These are phyloP conservation scores for Promerops cafer DNA, from an alignment of 2,113 vertebrate species.

Conservation along the genomic window DNA sequence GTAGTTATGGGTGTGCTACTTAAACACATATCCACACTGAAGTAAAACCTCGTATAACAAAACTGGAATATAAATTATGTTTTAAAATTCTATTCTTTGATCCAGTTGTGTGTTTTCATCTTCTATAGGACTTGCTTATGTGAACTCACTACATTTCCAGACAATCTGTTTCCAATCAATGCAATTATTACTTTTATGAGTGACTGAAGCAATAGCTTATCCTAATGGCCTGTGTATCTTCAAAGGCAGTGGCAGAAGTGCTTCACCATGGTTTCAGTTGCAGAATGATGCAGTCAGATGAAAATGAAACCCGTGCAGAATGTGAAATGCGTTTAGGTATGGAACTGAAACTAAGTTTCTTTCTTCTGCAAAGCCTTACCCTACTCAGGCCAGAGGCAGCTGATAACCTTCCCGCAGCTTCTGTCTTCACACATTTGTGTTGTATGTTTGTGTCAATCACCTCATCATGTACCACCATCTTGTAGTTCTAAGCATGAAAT, in stretches of 20 bases:
- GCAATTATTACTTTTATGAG: neutral
- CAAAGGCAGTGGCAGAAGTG: neutral
- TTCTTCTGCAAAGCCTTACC: neutral
- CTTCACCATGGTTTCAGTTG: neutral
- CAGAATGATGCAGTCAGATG: neutral
- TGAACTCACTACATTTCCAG: neutral
- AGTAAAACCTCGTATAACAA: neutral
- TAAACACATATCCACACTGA: neutral
- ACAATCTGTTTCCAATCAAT: neutral
- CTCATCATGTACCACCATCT: neutral
- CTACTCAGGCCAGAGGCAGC: neutral
- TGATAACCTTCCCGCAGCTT: neutral
- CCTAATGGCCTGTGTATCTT: neutral
- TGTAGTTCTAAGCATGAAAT: neutral
- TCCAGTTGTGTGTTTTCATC: neutral
- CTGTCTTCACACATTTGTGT: neutral
- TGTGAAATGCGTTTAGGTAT: neutral
- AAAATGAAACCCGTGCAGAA: neutral
- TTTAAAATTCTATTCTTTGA: neutral
- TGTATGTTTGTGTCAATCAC: neutral
- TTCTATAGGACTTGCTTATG: neutral
- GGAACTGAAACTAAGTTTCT: neutral
- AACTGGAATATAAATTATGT: neutral
- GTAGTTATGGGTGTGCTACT: neutral
- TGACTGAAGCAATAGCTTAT: neutral